Evolutionary conservation across 2,113 vertebrate species (phyloP).

Genomic region (Opisthocomus hoazin): DNA sequence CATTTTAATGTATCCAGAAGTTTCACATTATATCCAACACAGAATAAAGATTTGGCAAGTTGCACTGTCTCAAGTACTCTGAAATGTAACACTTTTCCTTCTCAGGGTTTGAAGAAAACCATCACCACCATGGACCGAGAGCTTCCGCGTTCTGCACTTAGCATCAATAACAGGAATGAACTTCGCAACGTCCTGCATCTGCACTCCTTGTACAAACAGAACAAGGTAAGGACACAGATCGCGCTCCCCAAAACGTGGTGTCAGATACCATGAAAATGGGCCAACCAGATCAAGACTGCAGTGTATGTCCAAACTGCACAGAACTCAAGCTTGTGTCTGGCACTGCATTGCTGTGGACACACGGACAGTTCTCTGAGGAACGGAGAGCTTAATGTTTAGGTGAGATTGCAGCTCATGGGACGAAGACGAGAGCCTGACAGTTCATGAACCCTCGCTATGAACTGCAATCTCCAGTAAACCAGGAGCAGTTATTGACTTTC

Average conservation of each 20-base stretch:
- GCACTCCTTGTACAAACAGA: constrained; percentile 82
- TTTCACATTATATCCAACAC: background rate
- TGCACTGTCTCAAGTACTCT: background rate
- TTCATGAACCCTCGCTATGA: background rate
- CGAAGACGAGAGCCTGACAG: background rate
- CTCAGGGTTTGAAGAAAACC: constrained; percentile 85
- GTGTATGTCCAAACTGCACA: background rate
- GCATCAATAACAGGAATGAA: constrained; percentile 87
- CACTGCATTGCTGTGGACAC: background rate
- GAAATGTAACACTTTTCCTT: background rate
- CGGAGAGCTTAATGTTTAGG: background rate
- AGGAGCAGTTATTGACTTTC: background rate
- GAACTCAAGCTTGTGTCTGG: background rate
- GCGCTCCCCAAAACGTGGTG: background rate
- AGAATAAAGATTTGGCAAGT: background rate
- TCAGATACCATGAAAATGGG: background rate
- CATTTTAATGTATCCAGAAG: background rate
- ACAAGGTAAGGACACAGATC: constrained; percentile 74
- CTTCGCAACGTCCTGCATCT: constrained; percentile 84
- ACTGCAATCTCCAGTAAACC: background rate
- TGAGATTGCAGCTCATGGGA: background rate
- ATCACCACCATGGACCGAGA: constrained; percentile 86
- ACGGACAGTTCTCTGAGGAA: background rate
- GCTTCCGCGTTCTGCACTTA: constrained; percentile 81
- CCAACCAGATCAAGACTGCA: background rate